Evolutionary conservation across 2,888 invertebrate species (phyloP).

Genomic region (Eudemis profundana): DNA sequence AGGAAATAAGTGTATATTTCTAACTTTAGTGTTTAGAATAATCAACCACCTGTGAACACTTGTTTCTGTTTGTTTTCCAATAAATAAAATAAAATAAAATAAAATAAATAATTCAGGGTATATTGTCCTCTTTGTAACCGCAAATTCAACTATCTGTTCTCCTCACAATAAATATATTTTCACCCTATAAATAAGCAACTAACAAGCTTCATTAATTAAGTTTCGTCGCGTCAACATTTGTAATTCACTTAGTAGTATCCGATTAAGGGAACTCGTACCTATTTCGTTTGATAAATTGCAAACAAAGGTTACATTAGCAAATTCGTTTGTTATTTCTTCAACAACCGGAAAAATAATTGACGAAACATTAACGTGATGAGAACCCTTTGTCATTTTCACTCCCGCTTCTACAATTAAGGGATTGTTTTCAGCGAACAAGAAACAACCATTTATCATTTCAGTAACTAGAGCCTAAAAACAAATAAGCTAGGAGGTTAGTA

Average conservation of each 20-base stretch:
- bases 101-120: too few species aligned
- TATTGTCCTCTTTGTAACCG: neutral
- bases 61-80: too few species aligned
- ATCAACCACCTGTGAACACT: too few species aligned
- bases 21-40: too few species aligned
- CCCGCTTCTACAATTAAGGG: conserved; percentile 21
- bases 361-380: conserved; percentile 16
- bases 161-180: conserved; percentile 11
- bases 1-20: too few species aligned
- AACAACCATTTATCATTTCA: conserved; percentile 30
- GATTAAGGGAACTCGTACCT: conserved; percentile 17
- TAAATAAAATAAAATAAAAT: too few species aligned
- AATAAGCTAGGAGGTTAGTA: neutral
- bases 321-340: conserved; percentile 6
- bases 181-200: conserved; percentile 23
- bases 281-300: conserved; percentile 16
- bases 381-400: conserved; percentile 22
- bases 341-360: conserved; percentile 23
- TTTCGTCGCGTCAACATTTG: conserved; percentile 18
- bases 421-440: conserved; percentile 20
- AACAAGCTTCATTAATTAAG: conserved; percentile 22
- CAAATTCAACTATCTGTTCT: neutral
- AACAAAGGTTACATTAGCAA: conserved; percentile 1
- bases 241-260: conserved; percentile 27
- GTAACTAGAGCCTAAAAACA: neutral